Evolutionary conservation across 2,113 vertebrate genomes (phyloP).

Genomic region (Pseudorasbora parva): DNA sequence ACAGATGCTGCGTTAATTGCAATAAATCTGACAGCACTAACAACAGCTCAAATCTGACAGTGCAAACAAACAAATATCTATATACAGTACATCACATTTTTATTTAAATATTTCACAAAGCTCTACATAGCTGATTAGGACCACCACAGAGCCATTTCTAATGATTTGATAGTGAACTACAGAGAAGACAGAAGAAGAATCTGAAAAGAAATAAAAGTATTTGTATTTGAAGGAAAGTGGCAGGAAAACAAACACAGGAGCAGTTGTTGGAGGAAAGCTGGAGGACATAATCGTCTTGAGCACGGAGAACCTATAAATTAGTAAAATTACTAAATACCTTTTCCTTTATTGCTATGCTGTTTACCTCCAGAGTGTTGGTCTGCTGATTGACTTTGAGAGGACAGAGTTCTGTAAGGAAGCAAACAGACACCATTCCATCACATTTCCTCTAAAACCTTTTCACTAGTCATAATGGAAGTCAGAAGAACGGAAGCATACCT

Average conservation of each 20-base stretch:
- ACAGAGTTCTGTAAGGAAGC: conserved; percentile 79
- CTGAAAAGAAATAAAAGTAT: too few relatives aligned
- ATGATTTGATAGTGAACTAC: neutral
- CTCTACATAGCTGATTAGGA: neutral
- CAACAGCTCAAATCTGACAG: too few relatives aligned
- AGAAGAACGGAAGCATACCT: conserved; percentile 71
- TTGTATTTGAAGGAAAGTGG: neutral
- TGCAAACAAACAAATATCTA: too few relatives aligned
- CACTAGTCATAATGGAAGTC: neutral
- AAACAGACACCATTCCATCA: conserved; percentile 20
- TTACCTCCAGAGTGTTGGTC: conserved; percentile 96
- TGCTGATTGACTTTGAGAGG: conserved; percentile 80
- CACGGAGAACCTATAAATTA: conserved; percentile 20
- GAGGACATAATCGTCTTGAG: conserved; percentile 32
- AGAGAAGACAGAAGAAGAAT: neutral
- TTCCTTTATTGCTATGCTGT: conserved; percentile 74
- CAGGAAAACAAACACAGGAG: conserved; percentile 12
- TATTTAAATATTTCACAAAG: neutral
- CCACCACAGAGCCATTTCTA: neutral
- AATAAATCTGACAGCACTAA: too few relatives aligned
- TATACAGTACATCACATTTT: neutral
- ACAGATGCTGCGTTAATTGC: too few relatives aligned
- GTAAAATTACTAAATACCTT: conserved; percentile 68
- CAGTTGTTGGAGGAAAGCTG: conserved; percentile 13
- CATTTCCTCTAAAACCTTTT: conserved; percentile 35